Percentiles rank a stretch among this genome's conserved stretches.
These are phyloP conservation scores for Elmis aenea DNA, from an alignment of 2,888 invertebrate genomes.

Conservation along the genomic window DNA sequence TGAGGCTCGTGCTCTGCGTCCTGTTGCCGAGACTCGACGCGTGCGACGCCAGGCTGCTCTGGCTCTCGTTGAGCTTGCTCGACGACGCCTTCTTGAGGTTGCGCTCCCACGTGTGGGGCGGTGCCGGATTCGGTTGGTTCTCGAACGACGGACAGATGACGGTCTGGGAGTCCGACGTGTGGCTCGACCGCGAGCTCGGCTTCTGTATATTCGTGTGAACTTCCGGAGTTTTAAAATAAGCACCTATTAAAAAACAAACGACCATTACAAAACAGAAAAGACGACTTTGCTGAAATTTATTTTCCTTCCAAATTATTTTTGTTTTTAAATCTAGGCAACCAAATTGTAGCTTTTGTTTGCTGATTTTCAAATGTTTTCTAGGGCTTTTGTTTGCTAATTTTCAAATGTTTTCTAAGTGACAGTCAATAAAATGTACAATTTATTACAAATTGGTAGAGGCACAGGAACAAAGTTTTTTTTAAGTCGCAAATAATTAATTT, in stretches of 20 bases:
- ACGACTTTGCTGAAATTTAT: too few relatives aligned
- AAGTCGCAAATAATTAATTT: not conserved
- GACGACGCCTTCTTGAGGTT: constrained; percentile 32
- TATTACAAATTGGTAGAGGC: too few relatives aligned
- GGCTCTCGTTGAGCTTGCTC: constrained; percentile 40
- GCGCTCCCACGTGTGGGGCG: constrained; percentile 31
- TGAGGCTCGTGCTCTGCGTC: constrained; percentile 46
- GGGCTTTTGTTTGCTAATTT: too few relatives aligned
- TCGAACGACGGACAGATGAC: constrained; percentile 31
- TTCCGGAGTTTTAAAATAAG: constrained; percentile 38
- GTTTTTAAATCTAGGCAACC: too few relatives aligned
- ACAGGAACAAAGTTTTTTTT: not conserved
- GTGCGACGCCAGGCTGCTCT: constrained; percentile 44
- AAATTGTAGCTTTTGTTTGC: too few relatives aligned
- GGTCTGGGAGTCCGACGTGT: constrained; percentile 35
- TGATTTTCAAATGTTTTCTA: too few relatives aligned
- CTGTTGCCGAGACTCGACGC: constrained; percentile 41
- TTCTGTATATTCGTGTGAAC: constrained; percentile 25
- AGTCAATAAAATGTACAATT: too few relatives aligned
- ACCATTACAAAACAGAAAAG: not conserved
- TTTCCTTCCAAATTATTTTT: too few relatives aligned
- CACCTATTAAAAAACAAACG: constrained; percentile 32
- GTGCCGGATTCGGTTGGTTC: constrained; percentile 23
- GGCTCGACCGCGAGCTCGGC: constrained; percentile 39
- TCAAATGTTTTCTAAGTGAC: too few relatives aligned